Percentiles rank a stretch among this genome's conserved stretches.
These are phyloP conservation scores for Achatina immaculata DNA, from an alignment of 1,140 invertebrate species.

Conservation along the genomic window DNA sequence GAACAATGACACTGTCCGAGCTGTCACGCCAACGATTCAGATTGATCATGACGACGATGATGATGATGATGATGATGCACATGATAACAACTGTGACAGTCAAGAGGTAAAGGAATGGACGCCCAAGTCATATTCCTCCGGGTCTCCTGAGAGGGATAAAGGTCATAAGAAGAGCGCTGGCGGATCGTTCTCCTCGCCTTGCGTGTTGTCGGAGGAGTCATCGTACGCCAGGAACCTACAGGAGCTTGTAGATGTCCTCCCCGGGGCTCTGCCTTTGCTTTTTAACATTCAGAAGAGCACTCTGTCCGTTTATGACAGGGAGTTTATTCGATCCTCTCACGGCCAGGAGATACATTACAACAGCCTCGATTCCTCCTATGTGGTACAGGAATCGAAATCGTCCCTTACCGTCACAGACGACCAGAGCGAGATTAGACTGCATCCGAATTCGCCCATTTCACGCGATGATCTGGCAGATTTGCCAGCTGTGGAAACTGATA, in stretches of 20 bases:
- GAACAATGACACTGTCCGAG: too few species aligned
- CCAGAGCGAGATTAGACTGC: neutral
- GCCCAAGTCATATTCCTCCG: too few species aligned
- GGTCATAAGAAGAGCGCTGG: neutral
- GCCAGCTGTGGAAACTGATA: neutral
- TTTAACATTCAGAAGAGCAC: neutral
- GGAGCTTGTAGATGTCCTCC: neutral
- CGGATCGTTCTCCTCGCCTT: neutral
- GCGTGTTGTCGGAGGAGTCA: neutral
- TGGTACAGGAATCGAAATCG: neutral
- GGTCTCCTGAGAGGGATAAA: too few species aligned
- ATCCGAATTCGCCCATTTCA: neutral
- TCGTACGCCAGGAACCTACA: neutral
- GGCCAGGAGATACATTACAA: neutral
- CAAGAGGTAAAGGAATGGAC: too few species aligned
- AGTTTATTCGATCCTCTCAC: neutral
- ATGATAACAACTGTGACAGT: too few species aligned
- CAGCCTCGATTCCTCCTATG: neutral
- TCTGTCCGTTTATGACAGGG: neutral
- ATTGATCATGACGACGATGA: too few species aligned
- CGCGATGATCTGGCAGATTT: neutral
- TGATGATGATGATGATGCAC: too few species aligned
- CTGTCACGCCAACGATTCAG: too few species aligned
- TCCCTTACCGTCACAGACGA: neutral
- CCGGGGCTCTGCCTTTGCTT: neutral